Evolutionary conservation across 2,797 vertebrate genomes (phyloP).

Genomic region (Esox masquinongy): DNA sequence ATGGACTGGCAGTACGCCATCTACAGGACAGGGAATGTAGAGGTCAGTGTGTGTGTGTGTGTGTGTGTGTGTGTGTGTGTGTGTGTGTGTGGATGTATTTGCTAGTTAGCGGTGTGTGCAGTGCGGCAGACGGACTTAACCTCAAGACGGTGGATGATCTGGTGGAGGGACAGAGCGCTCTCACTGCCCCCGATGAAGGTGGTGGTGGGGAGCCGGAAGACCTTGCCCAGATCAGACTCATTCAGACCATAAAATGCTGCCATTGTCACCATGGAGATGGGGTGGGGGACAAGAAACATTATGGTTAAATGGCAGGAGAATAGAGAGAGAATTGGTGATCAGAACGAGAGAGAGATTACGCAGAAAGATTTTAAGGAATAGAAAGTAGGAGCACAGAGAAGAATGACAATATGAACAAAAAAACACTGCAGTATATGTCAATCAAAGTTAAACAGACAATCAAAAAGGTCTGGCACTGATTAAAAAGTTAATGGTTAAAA

Average conservation of each 20-base stretch:
- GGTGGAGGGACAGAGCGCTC: conserved; percentile 82
- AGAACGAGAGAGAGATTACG: not conserved
- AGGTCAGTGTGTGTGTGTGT: not conserved
- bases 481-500: not conserved
- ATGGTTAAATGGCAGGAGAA: not conserved
- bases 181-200: conserved; percentile 92
- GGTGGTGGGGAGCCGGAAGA: conserved; percentile 90
- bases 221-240: conserved; percentile 88
- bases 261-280: not conserved
- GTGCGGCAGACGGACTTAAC: conserved; percentile 59
- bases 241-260: conserved; percentile 88
- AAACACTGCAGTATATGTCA: not conserved
- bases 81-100: not conserved
- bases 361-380: conserved; percentile 3
- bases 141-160: conserved; percentile 92
- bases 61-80: not conserved
- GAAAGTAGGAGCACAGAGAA: not conserved
- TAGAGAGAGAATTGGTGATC: not conserved
- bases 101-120: not conserved
- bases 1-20: conserved; percentile 87
- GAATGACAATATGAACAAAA: not conserved
- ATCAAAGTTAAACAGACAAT: not conserved
- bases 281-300: not conserved
- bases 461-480: not conserved
- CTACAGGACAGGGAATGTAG: conserved; percentile 27